These are phyloP conservation scores for Gila robusta DNA, from an alignment of 2,797 vertebrate species.

Conservation along the genomic window DNA sequence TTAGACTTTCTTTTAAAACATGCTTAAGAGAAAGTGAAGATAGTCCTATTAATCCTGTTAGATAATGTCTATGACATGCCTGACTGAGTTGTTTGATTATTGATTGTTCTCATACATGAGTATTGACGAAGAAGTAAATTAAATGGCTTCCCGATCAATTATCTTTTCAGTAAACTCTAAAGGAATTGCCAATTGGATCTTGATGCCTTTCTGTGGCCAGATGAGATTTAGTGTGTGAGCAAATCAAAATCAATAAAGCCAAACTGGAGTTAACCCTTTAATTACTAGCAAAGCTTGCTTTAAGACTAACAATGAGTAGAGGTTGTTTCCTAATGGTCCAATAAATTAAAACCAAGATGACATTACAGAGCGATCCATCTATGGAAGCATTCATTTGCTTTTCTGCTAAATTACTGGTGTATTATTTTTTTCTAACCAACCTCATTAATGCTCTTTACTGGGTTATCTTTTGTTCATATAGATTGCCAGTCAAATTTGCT, in stretches of 20 bases:
- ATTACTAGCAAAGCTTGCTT: constrained; percentile 37
- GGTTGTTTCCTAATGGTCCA: constrained; percentile 18
- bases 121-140: constrained; percentile 73
- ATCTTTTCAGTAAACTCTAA: constrained; percentile 76
- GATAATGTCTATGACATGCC: constrained; percentile 64
- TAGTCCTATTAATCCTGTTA: constrained; percentile 41
- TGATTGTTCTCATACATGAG: constrained; percentile 73
- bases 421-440: not conserved
- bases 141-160: constrained; percentile 74
- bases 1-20: constrained; percentile 33
- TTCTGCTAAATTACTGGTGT: not conserved
- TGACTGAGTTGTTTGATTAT: constrained; percentile 74
- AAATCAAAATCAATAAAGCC: constrained; percentile 72
- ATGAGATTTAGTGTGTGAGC: constrained; percentile 73
- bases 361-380: not conserved
- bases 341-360: constrained; percentile 2
- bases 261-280: constrained; percentile 64
- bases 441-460: not conserved
- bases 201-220: constrained; percentile 71
- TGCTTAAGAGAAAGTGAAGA: not conserved
- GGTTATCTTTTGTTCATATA: not conserved
- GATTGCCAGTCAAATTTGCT: not conserved
- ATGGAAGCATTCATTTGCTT: not conserved
- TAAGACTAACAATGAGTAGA: constrained; percentile 26
- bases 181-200: constrained; percentile 76